Percentiles rank a stretch among this genome's conserved stretches.
phyloP scores from a whole-genome alignment of 2,888 invertebrate genomes.

The Linnaemya vulpina region DNA sequence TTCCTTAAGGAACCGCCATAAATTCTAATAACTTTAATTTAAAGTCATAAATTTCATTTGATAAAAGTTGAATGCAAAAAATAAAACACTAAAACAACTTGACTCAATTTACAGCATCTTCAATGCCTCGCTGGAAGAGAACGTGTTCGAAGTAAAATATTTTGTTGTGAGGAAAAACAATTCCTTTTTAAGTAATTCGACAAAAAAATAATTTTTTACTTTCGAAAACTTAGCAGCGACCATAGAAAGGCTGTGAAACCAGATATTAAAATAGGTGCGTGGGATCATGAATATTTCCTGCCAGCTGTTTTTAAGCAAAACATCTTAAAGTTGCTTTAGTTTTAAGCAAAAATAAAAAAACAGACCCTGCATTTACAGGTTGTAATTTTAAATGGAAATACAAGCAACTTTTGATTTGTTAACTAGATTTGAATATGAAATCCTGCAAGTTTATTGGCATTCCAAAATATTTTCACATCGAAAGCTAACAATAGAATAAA shows the following conservation, averaged over 20 bases:
- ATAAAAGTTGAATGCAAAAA: background rate
- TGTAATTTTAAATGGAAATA: background rate
- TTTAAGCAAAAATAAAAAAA: background rate
- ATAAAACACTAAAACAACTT: conserved; percentile 1
- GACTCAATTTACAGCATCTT: conserved; percentile 18
- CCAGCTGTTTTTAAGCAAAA: background rate
- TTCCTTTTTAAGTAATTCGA: background rate
- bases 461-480: background rate
- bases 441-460: background rate
- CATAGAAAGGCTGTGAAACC: too few relatives aligned
- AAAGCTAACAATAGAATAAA: conserved; percentile 3
- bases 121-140: background rate
- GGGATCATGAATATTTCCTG: too few relatives aligned
- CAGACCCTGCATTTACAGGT: background rate
- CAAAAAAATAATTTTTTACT: too few relatives aligned
- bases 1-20: background rate
- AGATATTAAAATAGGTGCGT: too few relatives aligned
- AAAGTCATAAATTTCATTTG: conserved; percentile 41
- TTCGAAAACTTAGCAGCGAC: background rate
- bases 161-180: conserved; percentile 5
- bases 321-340: background rate
- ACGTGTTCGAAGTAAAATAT: conserved; percentile 18
- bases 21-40: background rate
- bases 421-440: background rate
- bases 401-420: conserved; percentile 7